A percentile compares a stretch with the other conserved stretches of the same genome.
Conservation (phyloP, 64 coral and sea anemone species). For the Porites australiensis region DNA sequence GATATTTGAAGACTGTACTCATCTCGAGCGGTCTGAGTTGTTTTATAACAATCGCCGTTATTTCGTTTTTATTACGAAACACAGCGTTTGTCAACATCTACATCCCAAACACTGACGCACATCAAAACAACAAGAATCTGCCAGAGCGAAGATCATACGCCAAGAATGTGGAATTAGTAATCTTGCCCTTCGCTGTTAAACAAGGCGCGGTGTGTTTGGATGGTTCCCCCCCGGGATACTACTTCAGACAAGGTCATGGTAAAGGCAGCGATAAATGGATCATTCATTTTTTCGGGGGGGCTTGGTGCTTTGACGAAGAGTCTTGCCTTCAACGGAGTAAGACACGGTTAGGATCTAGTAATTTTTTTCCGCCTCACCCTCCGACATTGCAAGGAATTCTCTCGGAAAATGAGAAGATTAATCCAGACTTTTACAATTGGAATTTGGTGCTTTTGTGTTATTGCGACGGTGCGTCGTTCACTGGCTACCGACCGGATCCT, state of each 20-base stretch:
- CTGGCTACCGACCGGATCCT: conserved; percentile 81
- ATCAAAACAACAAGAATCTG: background rate
- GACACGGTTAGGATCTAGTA: conserved; percentile 77
- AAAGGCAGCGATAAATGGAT: conserved; percentile 82
- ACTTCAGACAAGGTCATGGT: conserved; percentile 81
- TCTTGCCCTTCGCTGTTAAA: conserved; percentile 65
- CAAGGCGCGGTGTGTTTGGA: conserved; percentile 92
- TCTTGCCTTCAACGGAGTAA: conserved; percentile 93
- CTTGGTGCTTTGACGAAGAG: conserved; percentile 95
- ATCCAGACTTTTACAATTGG: conserved; percentile 97
- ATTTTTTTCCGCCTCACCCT: conserved; percentile 73
- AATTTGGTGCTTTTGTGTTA: conserved; percentile 90
- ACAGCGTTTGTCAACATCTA: conserved; percentile 94
- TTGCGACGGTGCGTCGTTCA: conserved; percentile 95
- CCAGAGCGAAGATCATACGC: conserved; percentile 44
- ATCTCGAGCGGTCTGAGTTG: conserved; percentile 82
- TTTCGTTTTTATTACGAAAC: conserved; percentile 92
- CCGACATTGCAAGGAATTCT: conserved; percentile 88
- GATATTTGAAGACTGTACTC: conserved; percentile 61
- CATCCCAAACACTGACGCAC: conserved; percentile 4
- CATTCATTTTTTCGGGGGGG: conserved; percentile 92
- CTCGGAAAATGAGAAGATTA: conserved; percentile 65
- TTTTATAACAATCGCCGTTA: conserved; percentile 72
- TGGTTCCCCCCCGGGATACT: conserved; percentile 93
- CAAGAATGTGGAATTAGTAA: conserved; percentile 42